Percentiles rank a stretch among this genome's conserved stretches.
These are phyloP conservation scores for Loris lydekkerianus DNA, from an alignment of 2,797 vertebrate species.

Conservation along the genomic window DNA sequence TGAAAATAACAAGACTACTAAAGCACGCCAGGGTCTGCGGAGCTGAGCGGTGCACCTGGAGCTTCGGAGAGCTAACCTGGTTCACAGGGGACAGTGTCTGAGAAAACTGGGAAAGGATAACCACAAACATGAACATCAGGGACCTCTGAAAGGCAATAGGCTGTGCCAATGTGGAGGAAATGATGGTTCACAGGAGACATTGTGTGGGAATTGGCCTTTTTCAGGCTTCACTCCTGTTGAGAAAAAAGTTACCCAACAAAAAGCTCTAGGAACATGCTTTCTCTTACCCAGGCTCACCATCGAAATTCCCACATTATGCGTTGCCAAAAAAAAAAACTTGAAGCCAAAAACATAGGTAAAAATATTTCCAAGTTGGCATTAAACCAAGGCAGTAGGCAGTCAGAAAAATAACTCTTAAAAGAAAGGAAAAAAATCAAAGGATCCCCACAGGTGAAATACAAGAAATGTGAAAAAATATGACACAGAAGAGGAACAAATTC, in stretches of 20 bases:
- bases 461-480: neutral
- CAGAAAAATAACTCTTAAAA: neutral
- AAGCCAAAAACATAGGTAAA: neutral
- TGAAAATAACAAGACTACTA: neutral
- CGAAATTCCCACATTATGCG: neutral
- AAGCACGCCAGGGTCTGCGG: neutral
- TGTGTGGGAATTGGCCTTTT: neutral
- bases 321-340: neutral
- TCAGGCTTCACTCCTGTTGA: neutral
- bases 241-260: too few relatives aligned
- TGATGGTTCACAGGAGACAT: too few relatives aligned
- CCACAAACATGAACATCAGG: too few relatives aligned
- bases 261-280: neutral
- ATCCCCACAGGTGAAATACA: neutral
- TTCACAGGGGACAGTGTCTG: too few relatives aligned
- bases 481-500: too few relatives aligned
- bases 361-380: neutral
- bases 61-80: too few relatives aligned
- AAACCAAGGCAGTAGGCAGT: neutral
- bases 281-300: neutral
- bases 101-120: neutral
- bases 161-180: neutral
- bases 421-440: too few relatives aligned
- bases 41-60: neutral
- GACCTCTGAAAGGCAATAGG: neutral